Base-by-base conservation (phyloP, 2,888 invertebrate genomes). In the Ceriagrion tenellum region DNA sequence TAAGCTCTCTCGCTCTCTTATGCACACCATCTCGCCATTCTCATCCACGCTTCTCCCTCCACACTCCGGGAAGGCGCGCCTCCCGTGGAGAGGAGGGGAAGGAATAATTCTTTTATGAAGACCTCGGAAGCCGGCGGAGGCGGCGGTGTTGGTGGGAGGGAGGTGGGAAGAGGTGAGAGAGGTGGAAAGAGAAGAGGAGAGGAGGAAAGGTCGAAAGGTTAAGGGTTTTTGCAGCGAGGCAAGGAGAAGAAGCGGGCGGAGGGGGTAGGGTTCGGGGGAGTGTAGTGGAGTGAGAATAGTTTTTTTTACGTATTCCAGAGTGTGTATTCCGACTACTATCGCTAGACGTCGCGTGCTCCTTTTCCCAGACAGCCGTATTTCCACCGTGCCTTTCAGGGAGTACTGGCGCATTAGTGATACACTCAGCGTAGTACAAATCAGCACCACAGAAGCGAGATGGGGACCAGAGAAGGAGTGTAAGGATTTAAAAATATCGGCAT, bases 151-250 rank as follows among this genome's bases (percentile, higher is more conserved):
- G 47, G 47, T 47, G 47, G n/a, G 69, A 23, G 13, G 59, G 13
- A 16, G 47, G 47, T 47, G 47, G n/a, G 69, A 23, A 59, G 59
- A 59, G 59, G 8, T 26, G 69, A 26, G 26, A n/a, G 26, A 26
- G 69, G 26, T 26, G 69, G 69, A n/a, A 26, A 69, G 69, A 69
- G 26, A 26, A 26, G 26, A 8, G 26, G 81, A 74, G 74, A 74
- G 26, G 81, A 81, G 81, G 81, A 81, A 81, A 81, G 81, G 81
- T 81, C 81, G 81, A 81, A 81, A 81, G 81, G 81, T 81, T 81
- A 81, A 81, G 81, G 35, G 81, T 35, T 81, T n/a, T 81, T 81
- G 35, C 2, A 35, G 81, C 81, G 30, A 81, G 81, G 35, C 35
- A 18, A 16, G 35, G 26, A 81, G 30, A 35, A 16, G 13, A 35